Conservation (phyloP, 2,888 invertebrate species). For the Choreutis nemorana region DNA sequence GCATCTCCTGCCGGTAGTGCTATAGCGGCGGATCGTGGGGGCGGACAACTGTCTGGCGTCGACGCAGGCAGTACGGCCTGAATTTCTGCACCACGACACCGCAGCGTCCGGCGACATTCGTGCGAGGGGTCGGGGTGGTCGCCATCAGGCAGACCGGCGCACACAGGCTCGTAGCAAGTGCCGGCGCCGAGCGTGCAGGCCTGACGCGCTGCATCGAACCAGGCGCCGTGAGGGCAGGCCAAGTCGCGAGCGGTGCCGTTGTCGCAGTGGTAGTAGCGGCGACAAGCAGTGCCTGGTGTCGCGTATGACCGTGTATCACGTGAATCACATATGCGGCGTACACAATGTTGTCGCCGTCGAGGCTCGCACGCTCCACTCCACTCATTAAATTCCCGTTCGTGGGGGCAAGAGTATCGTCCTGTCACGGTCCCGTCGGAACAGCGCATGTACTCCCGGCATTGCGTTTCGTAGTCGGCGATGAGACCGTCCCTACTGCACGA, state of each 20-base stretch:
- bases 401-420: constrained; percentile 39
- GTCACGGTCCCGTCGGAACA: constrained; percentile 33
- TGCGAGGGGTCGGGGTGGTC: constrained; percentile 66
- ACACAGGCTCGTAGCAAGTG: constrained; percentile 68
- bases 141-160: constrained; percentile 65
- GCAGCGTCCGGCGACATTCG: constrained; percentile 58
- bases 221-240: constrained; percentile 59
- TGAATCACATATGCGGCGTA: constrained; percentile 40
- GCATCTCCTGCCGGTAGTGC: constrained; percentile 60
- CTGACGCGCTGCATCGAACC: constrained; percentile 64
- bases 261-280: constrained; percentile 65
- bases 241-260: constrained; percentile 52
- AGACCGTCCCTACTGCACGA: constrained; percentile 46
- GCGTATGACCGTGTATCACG: constrained; percentile 51
- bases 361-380: constrained; percentile 45
- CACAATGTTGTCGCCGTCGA: constrained; percentile 35
- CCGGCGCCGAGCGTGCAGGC: constrained; percentile 62
- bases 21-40: constrained; percentile 42
- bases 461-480: constrained; percentile 45
- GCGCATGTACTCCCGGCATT: constrained; percentile 51
- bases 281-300: constrained; percentile 64
- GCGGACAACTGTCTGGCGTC: constrained; percentile 31
- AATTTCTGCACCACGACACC: constrained; percentile 55
- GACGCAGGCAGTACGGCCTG: constrained; percentile 38
- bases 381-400: constrained; percentile 49